Evolutionary conservation across 2,888 invertebrate species (phyloP).

Genomic region (Mythimna lalbum): DNA sequence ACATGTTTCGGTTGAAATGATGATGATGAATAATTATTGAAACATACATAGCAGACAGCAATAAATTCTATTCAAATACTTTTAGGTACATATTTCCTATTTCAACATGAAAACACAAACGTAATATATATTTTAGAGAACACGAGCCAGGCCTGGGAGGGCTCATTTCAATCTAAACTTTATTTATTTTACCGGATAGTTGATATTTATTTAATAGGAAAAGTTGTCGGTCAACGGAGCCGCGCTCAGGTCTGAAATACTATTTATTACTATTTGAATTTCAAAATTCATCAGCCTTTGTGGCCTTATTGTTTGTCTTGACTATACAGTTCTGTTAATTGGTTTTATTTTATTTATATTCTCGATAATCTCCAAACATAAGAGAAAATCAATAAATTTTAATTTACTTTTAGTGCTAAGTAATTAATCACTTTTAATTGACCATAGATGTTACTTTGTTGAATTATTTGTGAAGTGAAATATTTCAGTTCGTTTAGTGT

Average conservation of each 20-base stretch:
- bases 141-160: constrained; percentile 54
- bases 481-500: constrained; percentile 19
- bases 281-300: constrained; percentile 44
- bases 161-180: constrained; percentile 68
- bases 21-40: too few relatives aligned
- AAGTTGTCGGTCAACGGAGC: constrained; percentile 62
- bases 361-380: not conserved
- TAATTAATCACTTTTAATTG: not conserved
- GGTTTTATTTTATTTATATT: constrained; percentile 20
- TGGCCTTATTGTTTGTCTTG: constrained; percentile 32
- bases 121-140: constrained; percentile 31
- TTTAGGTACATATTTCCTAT: constrained; percentile 10
- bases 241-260: constrained; percentile 37
- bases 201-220: constrained; percentile 68
- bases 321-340: constrained; percentile 12
- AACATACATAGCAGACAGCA: not conserved
- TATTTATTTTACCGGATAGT: constrained; percentile 67
- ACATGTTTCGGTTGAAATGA: too few relatives aligned
- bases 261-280: constrained; percentile 61
- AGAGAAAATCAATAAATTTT: not conserved
- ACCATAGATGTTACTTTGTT: not conserved
- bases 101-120: constrained; percentile 20
- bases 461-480: constrained; percentile 11
- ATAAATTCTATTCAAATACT: not conserved
- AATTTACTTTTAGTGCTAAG: not conserved